Evolutionary conservation across 2,888 invertebrate species (phyloP).

Genomic region (Pycnomerus fuliginosus): DNA sequence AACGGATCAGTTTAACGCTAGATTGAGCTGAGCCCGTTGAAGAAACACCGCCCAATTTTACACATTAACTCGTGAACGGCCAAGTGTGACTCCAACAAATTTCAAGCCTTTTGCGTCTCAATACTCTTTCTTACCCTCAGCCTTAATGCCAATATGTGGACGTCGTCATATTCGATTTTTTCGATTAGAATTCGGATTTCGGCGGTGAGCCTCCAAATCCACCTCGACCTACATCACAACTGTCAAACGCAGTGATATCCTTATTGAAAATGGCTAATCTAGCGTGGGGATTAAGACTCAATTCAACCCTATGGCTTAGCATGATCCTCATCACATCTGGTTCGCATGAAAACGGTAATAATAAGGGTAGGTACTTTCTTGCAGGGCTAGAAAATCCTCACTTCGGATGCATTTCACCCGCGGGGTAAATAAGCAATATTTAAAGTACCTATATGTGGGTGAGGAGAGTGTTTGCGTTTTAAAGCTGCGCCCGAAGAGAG

Average conservation of each 20-base stretch:
- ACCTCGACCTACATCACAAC: constrained; percentile 40
- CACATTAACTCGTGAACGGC: constrained; percentile 22
- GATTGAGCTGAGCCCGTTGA: constrained; percentile 33
- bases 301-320: constrained; percentile 33
- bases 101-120: constrained; percentile 3
- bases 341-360: neutral
- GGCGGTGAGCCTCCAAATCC: constrained; percentile 17
- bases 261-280: constrained; percentile 38
- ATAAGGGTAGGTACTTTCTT: neutral
- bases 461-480: too few relatives aligned
- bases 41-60: constrained; percentile 29
- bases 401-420: neutral
- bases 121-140: constrained; percentile 17
- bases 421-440: constrained; percentile 6
- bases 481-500: constrained; percentile 2
- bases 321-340: constrained; percentile 20
- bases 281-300: constrained; percentile 39
- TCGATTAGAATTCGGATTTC: constrained; percentile 12
- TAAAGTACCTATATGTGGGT: constrained; percentile 7
- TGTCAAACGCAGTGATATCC: constrained; percentile 40
- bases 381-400: neutral
- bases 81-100: constrained; percentile 3
- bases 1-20: constrained; percentile 24
- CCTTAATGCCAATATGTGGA: too few relatives aligned
- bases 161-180: constrained; percentile 20